Evolutionary conservation across 2,888 invertebrate species (phyloP).

Genomic region (Drosophila borealis): DNA sequence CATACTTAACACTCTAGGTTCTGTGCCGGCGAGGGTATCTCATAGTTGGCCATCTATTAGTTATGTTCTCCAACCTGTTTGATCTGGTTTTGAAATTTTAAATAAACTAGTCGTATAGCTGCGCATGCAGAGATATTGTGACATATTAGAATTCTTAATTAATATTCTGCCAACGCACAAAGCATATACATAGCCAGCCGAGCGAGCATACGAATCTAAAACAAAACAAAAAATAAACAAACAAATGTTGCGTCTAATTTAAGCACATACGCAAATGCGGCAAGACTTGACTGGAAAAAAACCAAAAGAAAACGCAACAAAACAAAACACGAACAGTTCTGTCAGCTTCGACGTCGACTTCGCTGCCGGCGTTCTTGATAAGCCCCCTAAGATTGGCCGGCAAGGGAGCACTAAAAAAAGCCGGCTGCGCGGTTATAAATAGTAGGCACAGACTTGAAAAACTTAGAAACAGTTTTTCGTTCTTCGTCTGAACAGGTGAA

Average conservation of each 20-base stretch:
- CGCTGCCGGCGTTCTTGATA: conserved; percentile 38
- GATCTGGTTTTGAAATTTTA: too few species aligned
- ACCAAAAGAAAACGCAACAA: conserved; percentile 19
- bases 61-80: too few species aligned
- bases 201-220: neutral
- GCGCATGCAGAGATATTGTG: too few species aligned
- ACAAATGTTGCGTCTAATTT: conserved; percentile 6
- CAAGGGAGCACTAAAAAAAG: conserved; percentile 6
- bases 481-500: conserved; percentile 42
- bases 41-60: too few species aligned
- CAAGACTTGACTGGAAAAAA: conserved; percentile 16
- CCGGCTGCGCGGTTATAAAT: conserved; percentile 54
- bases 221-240: neutral
- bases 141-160: conserved; percentile 2
- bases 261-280: conserved; percentile 13
- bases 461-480: conserved; percentile 29
- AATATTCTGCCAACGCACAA: neutral
- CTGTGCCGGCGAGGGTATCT: too few species aligned
- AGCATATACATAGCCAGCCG: neutral
- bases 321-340: conserved; percentile 6
- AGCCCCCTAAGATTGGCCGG: conserved; percentile 10
- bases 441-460: conserved; percentile 11
- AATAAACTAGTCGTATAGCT: too few species aligned
- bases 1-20: too few species aligned
- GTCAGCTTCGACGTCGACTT: neutral